Percentiles rank a stretch among this genome's conserved stretches.
These are phyloP conservation scores for Phalera bucephala DNA, from an alignment of 2,888 invertebrate genomes.

Conservation along the genomic window DNA sequence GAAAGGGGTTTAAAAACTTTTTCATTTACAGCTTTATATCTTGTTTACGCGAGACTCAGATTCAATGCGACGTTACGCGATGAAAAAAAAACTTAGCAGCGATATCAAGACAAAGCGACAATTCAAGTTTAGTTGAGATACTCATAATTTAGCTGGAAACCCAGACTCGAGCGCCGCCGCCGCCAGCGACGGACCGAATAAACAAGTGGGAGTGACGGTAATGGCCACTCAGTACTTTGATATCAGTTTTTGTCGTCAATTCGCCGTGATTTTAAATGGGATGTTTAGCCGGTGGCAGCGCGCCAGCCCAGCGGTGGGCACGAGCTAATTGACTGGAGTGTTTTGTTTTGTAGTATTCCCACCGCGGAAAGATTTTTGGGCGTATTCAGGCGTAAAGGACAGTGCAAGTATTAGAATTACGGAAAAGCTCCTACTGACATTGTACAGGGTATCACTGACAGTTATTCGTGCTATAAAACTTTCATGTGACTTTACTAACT, in stretches of 20 bases:
- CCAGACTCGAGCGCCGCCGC: background rate
- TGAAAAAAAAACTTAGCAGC: background rate
- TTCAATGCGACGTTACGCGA: background rate
- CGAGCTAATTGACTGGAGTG: too few relatives aligned
- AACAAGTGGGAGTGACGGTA: background rate
- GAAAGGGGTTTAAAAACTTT: too few relatives aligned
- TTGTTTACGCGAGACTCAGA: background rate
- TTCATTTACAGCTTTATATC: too few relatives aligned
- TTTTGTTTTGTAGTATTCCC: too few relatives aligned
- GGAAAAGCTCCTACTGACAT: too few relatives aligned
- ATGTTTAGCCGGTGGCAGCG: background rate
- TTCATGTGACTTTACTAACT: too few relatives aligned
- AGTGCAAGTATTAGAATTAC: too few relatives aligned
- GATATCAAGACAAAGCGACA: background rate
- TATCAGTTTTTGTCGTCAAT: background rate
- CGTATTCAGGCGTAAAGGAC: too few relatives aligned
- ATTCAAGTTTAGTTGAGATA: background rate
- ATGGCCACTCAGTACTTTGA: background rate
- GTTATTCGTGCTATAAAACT: too few relatives aligned
- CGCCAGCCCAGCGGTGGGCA: background rate
- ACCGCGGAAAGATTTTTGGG: too few relatives aligned
- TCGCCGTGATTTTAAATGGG: background rate
- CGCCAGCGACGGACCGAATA: background rate
- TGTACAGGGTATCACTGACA: too few relatives aligned
- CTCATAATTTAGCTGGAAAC: background rate